phyloP scores from a whole-genome alignment of 2,888 invertebrate genomes.

The Tipula helvola region DNA sequence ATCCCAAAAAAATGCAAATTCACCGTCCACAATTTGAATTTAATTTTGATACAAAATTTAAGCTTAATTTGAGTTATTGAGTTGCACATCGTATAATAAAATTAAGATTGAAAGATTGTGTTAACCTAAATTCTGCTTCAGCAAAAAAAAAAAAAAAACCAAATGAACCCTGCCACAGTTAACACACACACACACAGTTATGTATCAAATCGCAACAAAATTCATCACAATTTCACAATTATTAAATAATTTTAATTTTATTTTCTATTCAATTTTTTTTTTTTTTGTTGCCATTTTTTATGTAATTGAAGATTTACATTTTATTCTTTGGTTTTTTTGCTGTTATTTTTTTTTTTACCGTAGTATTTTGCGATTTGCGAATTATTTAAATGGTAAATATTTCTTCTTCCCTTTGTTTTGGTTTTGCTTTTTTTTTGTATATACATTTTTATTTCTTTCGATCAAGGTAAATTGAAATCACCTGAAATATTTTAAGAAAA shows the following conservation, averaged over 20 bases:
- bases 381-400: not conserved
- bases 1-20: too few species aligned
- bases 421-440: not conserved
- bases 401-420: not conserved
- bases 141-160: too few species aligned
- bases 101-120: too few species aligned
- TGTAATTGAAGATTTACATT: not conserved
- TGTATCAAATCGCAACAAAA: not conserved
- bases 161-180: not conserved
- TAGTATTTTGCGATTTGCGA: not conserved
- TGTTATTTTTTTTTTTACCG: not conserved
- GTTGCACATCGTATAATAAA: too few species aligned
- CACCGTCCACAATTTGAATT: too few species aligned
- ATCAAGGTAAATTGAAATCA: slow-evolving; percentile 4
- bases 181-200: not conserved
- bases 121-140: too few species aligned
- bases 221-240: not conserved
- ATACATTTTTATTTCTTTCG: not conserved
- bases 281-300: not conserved
- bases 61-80: too few species aligned
- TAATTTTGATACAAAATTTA: too few species aligned
- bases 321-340: not conserved
- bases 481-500: slow-evolving; percentile 4
- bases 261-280: not conserved
- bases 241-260: not conserved